A percentile compares a stretch with the other conserved stretches of the same genome.
Conservation (phyloP, 2,888 invertebrate species). For the Gari tellinella region DNA sequence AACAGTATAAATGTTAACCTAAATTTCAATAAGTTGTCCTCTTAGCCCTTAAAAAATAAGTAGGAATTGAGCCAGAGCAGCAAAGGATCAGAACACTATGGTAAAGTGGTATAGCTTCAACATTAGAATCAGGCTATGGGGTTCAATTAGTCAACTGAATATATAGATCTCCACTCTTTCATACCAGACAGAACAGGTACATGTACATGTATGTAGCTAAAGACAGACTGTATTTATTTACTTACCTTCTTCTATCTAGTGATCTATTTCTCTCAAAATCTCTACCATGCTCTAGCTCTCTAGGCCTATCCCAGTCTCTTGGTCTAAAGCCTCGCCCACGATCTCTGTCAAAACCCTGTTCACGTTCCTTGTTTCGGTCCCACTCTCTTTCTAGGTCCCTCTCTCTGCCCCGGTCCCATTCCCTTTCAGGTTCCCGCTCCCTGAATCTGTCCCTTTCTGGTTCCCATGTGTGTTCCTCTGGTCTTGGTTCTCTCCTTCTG, state of each 20-base stretch:
- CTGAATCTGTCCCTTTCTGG: conserved; percentile 19
- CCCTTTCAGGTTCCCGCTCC: conserved; percentile 16
- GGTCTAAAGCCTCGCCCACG: neutral
- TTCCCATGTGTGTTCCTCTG: conserved; percentile 33
- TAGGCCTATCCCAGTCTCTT: neutral
- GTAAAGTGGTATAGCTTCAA: too few species aligned
- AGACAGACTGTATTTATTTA: neutral
- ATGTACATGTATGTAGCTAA: too few species aligned
- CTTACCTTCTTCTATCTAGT: conserved; percentile 20
- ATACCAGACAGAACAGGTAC: too few species aligned
- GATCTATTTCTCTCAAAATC: conserved; percentile 11
- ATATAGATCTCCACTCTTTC: too few species aligned
- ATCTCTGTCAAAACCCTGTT: conserved; percentile 5
- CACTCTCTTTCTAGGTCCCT: conserved; percentile 17
- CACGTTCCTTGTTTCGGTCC: conserved; percentile 10
- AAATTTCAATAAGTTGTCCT: too few species aligned
- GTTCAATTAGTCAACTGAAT: too few species aligned
- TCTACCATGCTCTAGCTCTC: neutral
- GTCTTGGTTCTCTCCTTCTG: conserved; percentile 10
- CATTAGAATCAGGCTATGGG: too few species aligned
- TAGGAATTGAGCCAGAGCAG: too few species aligned
- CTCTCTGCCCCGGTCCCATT: conserved; percentile 17
- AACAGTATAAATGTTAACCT: too few species aligned
- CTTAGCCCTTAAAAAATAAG: too few species aligned
- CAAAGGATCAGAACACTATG: too few species aligned